Conservation (phyloP, 2,797 vertebrate species). For the Parauchenoglanis punctatus region DNA sequence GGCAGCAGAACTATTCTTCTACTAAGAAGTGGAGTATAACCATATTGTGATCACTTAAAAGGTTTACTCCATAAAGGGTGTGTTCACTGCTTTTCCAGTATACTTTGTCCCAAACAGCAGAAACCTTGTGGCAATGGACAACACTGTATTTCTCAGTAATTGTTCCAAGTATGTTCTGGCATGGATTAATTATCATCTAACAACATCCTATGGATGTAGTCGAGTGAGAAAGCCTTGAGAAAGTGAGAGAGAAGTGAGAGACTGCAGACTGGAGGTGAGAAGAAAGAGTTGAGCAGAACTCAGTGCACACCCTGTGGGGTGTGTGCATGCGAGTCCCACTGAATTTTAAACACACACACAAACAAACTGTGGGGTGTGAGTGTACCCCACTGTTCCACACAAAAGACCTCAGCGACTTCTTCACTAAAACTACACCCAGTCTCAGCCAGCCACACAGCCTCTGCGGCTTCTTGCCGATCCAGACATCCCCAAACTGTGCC, state of each 20-base stretch:
- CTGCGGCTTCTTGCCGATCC: constrained; percentile 38
- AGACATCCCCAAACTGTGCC: constrained; percentile 45
- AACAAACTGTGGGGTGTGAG: constrained; percentile 34
- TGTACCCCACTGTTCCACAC: constrained; percentile 35
- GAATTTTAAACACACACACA: constrained; percentile 21
- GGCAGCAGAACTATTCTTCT: background rate
- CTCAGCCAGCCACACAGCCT: constrained; percentile 37
- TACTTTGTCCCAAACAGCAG: background rate
- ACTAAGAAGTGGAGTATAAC: background rate
- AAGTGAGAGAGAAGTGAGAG: constrained; percentile 34
- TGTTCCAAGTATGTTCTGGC: constrained; percentile 17
- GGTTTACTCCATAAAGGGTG: background rate
- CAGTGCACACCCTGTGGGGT: constrained; percentile 25
- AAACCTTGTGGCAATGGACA: background rate
- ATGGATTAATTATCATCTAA: constrained; percentile 2
- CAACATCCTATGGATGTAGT: constrained; percentile 2
- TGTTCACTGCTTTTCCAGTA: background rate
- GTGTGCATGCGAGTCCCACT: background rate
- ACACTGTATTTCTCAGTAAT: constrained; percentile 1
- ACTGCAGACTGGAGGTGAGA: constrained; percentile 33
- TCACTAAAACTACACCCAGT: constrained; percentile 29
- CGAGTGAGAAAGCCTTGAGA: constrained; percentile 19
- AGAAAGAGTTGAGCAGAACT: constrained; percentile 33
- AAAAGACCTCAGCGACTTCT: constrained; percentile 19
- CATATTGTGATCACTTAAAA: background rate